Evolutionary conservation across 2,888 invertebrate species (phyloP).

Genomic region (Agonopterix heracliana): DNA sequence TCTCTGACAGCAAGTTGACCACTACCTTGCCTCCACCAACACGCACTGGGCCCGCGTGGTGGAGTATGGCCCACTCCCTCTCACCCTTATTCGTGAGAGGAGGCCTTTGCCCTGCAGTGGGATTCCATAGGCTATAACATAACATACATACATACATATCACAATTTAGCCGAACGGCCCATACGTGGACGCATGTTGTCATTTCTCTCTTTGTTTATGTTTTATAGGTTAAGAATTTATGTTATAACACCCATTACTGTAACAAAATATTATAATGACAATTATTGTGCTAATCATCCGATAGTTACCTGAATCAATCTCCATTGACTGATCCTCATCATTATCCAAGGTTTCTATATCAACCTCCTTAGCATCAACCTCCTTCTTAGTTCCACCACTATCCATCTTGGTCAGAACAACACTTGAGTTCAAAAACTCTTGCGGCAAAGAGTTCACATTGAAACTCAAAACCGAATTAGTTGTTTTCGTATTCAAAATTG

Average conservation of each 20-base stretch:
- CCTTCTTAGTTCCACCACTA: not conserved
- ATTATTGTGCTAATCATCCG: not conserved
- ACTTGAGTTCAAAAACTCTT: constrained; percentile 31
- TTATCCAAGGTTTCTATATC: constrained; percentile 17
- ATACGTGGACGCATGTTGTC: no score
- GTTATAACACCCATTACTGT: not conserved
- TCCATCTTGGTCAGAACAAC: constrained; percentile 17
- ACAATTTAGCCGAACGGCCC: no score
- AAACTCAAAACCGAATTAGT: constrained; percentile 22
- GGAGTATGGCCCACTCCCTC: no score
- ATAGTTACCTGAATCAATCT: constrained; percentile 47
- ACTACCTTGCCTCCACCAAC: no score
- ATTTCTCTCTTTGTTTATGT: no score
- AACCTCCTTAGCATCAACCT: constrained; percentile 1
- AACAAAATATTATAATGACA: not conserved
- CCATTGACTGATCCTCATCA: constrained; percentile 35
- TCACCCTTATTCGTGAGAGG: no score
- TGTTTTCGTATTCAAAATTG: constrained; percentile 9
- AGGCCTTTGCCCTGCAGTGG: no score
- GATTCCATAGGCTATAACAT: no score
- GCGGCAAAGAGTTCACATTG: constrained; percentile 28
- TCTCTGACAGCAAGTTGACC: no score
- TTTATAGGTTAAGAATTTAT: no score
- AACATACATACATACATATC: no score
- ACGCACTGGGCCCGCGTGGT: no score